These are phyloP conservation scores for Riptortus pedestris DNA, from an alignment of 1,140 invertebrate species.

Conservation along the genomic window DNA sequence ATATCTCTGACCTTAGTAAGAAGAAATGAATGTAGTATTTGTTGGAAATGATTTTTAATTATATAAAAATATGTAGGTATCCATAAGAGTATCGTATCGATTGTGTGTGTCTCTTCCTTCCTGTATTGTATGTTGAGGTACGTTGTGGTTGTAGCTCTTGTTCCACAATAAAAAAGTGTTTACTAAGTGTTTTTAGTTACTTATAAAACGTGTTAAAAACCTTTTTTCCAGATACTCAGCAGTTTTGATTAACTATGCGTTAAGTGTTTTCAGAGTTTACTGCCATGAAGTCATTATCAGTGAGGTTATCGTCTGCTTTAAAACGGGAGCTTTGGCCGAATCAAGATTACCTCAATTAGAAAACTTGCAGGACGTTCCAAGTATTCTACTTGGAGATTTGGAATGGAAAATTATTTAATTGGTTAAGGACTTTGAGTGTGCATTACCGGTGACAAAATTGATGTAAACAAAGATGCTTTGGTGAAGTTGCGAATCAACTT, in stretches of 20 bases:
- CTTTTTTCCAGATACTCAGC: too few relatives aligned
- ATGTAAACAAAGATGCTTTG: slow-evolving; percentile 8
- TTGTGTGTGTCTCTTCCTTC: too few relatives aligned
- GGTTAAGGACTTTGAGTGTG: background rate
- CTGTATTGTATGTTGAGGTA: too few relatives aligned
- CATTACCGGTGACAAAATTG: slow-evolving; percentile 1
- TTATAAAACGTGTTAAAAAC: too few relatives aligned
- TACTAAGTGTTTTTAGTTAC: too few relatives aligned
- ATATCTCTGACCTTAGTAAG: too few relatives aligned
- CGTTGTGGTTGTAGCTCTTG: too few relatives aligned
- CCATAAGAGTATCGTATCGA: too few relatives aligned
- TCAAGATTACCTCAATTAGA: background rate
- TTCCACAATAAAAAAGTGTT: too few relatives aligned
- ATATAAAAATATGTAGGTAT: too few relatives aligned
- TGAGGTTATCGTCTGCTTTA: background rate
- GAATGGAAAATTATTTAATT: slow-evolving; percentile 11
- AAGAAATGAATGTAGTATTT: too few relatives aligned
- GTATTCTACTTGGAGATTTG: slow-evolving; percentile 1
- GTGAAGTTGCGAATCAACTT: background rate
- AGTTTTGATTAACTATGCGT: background rate
- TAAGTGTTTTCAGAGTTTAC: background rate
- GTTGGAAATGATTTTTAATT: too few relatives aligned
- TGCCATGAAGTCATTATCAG: background rate
- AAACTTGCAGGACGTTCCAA: slow-evolving; percentile 3
- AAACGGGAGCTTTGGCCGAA: background rate